Conservation (phyloP, 2,113 vertebrate genomes). For the Thymallus thymallus region DNA sequence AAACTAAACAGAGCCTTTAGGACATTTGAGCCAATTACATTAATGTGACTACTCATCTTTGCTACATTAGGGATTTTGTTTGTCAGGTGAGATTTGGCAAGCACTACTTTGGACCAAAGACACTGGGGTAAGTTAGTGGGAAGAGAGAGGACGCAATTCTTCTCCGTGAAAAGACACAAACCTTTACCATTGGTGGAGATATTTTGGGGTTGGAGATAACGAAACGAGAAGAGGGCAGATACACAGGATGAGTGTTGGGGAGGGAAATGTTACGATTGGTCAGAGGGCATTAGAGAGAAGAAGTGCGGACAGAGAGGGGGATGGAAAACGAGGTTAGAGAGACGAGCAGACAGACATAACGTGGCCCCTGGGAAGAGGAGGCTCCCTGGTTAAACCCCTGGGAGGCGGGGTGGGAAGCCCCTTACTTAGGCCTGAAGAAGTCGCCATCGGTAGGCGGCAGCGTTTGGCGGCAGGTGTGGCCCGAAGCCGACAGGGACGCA, state of each 20-base stretch:
- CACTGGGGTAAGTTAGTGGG: not conserved
- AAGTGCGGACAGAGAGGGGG: not conserved
- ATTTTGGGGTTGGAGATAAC: not conserved
- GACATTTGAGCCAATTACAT: not conserved
- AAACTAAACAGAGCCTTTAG: not conserved
- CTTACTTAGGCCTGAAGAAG: constrained; percentile 82
- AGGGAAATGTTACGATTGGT: not conserved
- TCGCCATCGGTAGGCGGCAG: constrained; percentile 78
- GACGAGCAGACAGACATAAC: constrained; percentile 13
- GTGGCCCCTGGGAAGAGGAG: no score
- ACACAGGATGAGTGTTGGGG: not conserved
- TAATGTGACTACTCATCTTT: not conserved
- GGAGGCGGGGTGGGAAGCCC: constrained; percentile 14
- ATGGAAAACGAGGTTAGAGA: not conserved
- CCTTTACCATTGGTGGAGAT: not conserved
- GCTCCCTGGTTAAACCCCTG: not conserved
- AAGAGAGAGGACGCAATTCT: not conserved
- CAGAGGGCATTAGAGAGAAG: not conserved
- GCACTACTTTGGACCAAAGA: not conserved
- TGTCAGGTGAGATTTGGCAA: not conserved
- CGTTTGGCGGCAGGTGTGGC: constrained; percentile 76
- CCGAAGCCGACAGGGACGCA: constrained; percentile 79
- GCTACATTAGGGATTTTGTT: not conserved
- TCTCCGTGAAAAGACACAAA: not conserved
- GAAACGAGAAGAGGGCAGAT: not conserved